These are phyloP conservation scores for Fratercula arctica DNA, from an alignment of 2,797 vertebrate species.

Conservation along the genomic window DNA sequence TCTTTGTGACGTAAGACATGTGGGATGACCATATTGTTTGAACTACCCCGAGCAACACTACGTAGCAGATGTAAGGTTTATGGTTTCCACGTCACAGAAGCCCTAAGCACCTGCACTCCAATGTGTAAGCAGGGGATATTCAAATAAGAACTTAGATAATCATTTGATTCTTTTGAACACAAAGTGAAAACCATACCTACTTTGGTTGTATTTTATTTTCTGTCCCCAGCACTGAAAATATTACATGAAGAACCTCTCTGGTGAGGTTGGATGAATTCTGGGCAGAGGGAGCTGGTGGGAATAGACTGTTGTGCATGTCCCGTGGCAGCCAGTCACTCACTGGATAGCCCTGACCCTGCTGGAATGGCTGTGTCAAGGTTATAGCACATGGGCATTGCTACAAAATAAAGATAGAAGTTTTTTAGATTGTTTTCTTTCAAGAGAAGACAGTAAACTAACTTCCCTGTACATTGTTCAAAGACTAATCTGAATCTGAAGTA, in stretches of 20 bases:
- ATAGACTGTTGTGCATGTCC: neutral
- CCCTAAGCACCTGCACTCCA: neutral
- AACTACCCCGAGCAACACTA: neutral
- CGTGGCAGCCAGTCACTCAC: neutral
- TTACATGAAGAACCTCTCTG: neutral
- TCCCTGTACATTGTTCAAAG: neutral
- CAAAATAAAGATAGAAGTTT: neutral
- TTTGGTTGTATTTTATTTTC: neutral
- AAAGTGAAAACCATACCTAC: neutral
- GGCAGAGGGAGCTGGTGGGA: neutral
- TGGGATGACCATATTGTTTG: neutral
- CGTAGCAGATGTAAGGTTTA: neutral
- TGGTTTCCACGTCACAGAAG: neutral
- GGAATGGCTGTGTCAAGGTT: fast-evolving
- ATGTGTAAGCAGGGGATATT: neutral
- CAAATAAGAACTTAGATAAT: neutral
- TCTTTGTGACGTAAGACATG: neutral
- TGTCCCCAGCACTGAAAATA: neutral
- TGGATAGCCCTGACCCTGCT: neutral
- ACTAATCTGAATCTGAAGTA: neutral
- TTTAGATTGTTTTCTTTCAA: neutral
- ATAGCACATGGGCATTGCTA: neutral
- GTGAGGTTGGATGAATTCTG: neutral
- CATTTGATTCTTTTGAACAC: neutral
- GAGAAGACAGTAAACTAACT: neutral